Base-by-base conservation (phyloP, 2,797 vertebrate genomes). In the Rhinatrema bivittatum region DNA sequence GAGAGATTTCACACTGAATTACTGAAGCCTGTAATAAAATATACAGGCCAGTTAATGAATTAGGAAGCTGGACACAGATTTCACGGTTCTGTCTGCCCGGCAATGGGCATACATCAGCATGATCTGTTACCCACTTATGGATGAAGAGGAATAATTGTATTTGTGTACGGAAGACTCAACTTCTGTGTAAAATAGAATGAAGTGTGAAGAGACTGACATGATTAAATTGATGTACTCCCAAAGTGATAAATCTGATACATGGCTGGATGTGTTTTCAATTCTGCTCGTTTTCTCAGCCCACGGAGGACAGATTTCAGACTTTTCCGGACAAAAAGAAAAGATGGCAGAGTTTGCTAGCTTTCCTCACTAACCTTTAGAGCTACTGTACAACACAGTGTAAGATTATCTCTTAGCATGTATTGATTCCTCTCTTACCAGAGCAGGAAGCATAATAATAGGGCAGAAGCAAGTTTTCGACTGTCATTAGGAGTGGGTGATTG, bases 191-290 rank as follows among this genome's bases (percentile, higher is more conserved):
- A 62, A 59, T 47, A 52, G 56, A 38, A 39, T 60, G 57, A 68
- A 60, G 35, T 55, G 60, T 53, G 51, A 67, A 68, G 38, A 57
- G 40, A 68, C 59, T 54, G 50, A 55, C 65, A 46, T 42, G 53
- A 65, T 56, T 62, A 59, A 60, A 70, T 50, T 61, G 49, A 68
- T 62, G 46, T 52, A 60, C 58, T 66, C 52, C 42, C 4, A 0
- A 56, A 65, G 50, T 61, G 56, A 68, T 73, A 72, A 65, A 70
- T 70, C 52, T 40, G 57, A 16, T 48, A 62, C 59, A 57, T 59
- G 41, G 35, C 48, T 14, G 24, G 70, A 71, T 49, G 50, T 54
- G 42, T 50, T 68, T 70, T 52, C 43, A n/a, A 44, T 60, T 57
- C 48, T 19, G 12, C n/a, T 23, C 52, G 62, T 53, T 20, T 28